Evolutionary conservation across 2,888 invertebrate species (phyloP).

Genomic region (Cataglyphis cursor): DNA sequence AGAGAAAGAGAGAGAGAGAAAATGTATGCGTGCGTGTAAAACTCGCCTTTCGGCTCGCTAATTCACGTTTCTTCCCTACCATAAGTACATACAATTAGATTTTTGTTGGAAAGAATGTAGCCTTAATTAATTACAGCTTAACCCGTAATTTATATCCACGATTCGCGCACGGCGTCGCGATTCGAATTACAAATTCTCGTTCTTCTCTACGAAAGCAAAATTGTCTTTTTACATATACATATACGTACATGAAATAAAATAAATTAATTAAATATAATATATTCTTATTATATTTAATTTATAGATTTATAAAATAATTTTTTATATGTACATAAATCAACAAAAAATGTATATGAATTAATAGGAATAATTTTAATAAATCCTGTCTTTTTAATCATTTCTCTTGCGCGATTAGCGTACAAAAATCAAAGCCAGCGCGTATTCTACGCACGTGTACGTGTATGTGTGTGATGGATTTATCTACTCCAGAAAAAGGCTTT

Average conservation of each 20-base stretch:
- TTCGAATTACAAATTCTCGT: constrained; percentile 15
- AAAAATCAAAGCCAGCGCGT: constrained; percentile 25
- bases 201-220: neutral
- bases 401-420: neutral
- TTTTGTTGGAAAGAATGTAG: constrained; percentile 34
- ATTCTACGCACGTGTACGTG: neutral
- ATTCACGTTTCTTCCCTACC: constrained; percentile 29
- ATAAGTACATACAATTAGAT: constrained; percentile 25
- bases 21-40: constrained; percentile 12
- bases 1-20: constrained; percentile 1
- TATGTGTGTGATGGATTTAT: constrained; percentile 41
- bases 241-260: neutral
- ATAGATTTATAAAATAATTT: too few species aligned
- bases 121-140: constrained; percentile 49
- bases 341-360: too few species aligned
- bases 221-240: neutral
- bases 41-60: constrained; percentile 19
- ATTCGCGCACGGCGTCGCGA: neutral
- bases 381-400: neutral
- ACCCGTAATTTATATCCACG: constrained; percentile 32
- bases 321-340: too few species aligned
- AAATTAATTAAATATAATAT: neutral
- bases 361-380: neutral
- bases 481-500: constrained; percentile 20
- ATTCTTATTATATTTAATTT: too few species aligned